phyloP scores from a whole-genome alignment of 2,113 vertebrate genomes.

The Ailurus styani region DNA sequence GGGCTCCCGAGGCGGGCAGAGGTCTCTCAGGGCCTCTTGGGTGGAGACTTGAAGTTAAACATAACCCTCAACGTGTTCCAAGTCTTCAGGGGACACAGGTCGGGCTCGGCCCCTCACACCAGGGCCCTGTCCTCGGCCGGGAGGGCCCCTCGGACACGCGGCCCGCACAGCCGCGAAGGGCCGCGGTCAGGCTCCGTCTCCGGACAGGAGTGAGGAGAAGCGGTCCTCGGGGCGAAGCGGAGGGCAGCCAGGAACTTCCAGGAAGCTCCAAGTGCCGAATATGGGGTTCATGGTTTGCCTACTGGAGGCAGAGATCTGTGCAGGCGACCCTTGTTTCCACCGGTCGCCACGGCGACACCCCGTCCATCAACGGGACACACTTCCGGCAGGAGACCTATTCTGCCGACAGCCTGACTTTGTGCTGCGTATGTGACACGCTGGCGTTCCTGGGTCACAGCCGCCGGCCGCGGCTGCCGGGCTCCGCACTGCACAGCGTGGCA shows the following conservation, averaged over 20 bases:
- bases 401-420: no score
- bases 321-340: not conserved
- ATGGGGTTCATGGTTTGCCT: not conserved
- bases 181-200: not conserved
- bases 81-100: not conserved
- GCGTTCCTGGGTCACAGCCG: not conserved
- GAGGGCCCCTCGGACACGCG: not conserved
- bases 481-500: no score
- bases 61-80: not conserved
- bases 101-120: no score
- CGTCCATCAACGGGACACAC: not conserved
- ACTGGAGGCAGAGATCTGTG: not conserved
- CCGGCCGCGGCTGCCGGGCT: no score
- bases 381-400: not conserved
- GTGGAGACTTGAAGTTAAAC: not conserved
- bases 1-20: not conserved
- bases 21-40: not conserved
- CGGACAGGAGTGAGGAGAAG: no score
- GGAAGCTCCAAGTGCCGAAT: not conserved
- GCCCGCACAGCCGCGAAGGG: not conserved
- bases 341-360: not conserved
- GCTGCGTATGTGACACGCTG: fast-evolving
- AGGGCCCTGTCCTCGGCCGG: not conserved
- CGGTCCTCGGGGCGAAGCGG: no score
- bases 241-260: not conserved